Percentiles rank a stretch among this genome's conserved stretches.
Conservation (phyloP, 2,113 vertebrate species). For the Mixornis gularis region DNA sequence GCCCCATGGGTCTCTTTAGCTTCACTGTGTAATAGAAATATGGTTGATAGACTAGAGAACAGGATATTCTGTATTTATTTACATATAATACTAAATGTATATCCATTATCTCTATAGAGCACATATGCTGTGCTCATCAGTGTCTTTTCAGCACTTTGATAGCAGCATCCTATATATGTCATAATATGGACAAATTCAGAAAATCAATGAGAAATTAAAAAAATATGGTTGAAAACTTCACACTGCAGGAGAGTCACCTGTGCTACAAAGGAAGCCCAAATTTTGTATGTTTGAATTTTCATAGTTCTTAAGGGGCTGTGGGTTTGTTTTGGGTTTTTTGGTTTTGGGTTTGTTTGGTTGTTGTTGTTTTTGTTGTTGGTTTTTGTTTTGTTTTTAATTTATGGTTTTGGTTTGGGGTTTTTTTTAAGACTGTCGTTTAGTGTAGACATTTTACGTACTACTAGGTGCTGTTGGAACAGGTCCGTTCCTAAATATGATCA, state of each 20-base stretch:
- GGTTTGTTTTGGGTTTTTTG: not conserved
- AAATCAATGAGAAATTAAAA: not conserved
- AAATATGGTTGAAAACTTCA: not conserved
- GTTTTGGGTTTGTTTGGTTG: too few species aligned
- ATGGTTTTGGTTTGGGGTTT: not conserved
- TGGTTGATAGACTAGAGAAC: not conserved
- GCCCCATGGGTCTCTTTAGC: not conserved
- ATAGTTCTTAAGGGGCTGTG: not conserved
- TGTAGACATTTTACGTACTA: fast-evolving
- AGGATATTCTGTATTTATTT: not conserved
- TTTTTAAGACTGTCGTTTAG: not conserved
- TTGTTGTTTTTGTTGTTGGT: too few species aligned
- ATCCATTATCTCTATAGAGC: not conserved
- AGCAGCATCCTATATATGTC: not conserved
- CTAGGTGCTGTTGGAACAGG: not conserved
- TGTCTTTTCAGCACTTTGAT: not conserved
- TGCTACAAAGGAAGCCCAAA: not conserved
- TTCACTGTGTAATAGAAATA: not conserved
- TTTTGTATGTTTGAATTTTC: not conserved
- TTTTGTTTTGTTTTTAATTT: not conserved
- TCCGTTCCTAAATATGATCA: not conserved
- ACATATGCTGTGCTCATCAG: not conserved
- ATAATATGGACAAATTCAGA: not conserved
- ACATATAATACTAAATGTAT: not conserved
- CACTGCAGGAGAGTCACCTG: not conserved